Conservation (phyloP, 2,113 vertebrate species). For the Polyodon spathula region DNA sequence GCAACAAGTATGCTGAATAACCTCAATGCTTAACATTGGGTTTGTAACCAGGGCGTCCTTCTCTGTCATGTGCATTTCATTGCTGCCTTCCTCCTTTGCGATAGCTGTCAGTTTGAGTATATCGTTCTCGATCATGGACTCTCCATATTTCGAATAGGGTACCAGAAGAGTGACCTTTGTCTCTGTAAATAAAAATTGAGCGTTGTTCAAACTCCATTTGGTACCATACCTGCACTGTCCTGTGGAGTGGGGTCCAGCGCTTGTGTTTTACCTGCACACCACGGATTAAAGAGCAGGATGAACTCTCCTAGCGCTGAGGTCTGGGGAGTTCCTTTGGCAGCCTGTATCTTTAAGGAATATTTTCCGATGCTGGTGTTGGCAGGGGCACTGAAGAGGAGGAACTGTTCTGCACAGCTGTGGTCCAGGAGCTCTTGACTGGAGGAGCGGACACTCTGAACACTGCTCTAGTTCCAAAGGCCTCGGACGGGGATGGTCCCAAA, state of each 20-base stretch:
- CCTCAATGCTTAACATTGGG: slow-evolving; percentile 46
- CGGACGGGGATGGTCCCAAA: no score
- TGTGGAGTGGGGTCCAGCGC: slow-evolving; percentile 82
- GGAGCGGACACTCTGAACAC: slow-evolving; percentile 42
- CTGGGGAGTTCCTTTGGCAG: slow-evolving; percentile 11
- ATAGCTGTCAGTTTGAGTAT: slow-evolving; percentile 58
- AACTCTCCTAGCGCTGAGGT: slow-evolving; percentile 36
- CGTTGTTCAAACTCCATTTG: no score
- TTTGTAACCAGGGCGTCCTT: slow-evolving; percentile 47
- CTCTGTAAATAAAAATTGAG: slow-evolving; percentile 49
- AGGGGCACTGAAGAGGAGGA: slow-evolving; percentile 36
- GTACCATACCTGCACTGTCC: slow-evolving; percentile 68
- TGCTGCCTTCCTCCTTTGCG: slow-evolving; percentile 31
- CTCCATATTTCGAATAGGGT: slow-evolving; percentile 56
- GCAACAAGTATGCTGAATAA: no score
- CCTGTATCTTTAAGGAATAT: slow-evolving; percentile 45
- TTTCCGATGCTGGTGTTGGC: slow-evolving; percentile 55
- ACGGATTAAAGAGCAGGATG: no score
- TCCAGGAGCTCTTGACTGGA: slow-evolving; percentile 51
- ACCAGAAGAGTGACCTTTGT: slow-evolving; percentile 55
- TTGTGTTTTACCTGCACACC: no score
- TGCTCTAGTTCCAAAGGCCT: slow-evolving; percentile 42
- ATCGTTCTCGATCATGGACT: slow-evolving; percentile 38
- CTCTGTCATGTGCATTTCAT: slow-evolving; percentile 40
- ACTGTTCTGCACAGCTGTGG: slow-evolving; percentile 26